Conservation (phyloP, 1,140 invertebrate genomes). For the Plectus sambesii region DNA sequence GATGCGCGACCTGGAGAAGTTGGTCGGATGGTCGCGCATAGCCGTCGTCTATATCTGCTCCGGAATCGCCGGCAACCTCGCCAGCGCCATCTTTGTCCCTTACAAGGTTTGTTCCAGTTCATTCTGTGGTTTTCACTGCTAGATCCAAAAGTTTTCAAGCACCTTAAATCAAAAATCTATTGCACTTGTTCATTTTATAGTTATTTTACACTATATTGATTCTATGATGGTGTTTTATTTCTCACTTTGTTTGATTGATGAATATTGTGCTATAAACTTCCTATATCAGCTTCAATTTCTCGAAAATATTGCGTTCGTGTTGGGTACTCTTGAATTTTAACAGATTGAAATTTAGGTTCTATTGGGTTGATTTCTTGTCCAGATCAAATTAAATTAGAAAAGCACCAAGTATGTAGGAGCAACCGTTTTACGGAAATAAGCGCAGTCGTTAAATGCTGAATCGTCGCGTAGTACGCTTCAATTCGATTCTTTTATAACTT, state of each 20-base stretch:
- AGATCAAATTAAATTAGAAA: too few species aligned
- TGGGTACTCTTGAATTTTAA: too few species aligned
- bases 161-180: conserved; percentile 7
- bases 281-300: too few species aligned
- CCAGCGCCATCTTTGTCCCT: conserved; percentile 92
- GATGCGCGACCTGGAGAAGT: conserved; percentile 90
- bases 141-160: conserved; percentile 8
- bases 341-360: too few species aligned
- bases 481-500: conserved; percentile 11
- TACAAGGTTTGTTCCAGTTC: conserved; percentile 69
- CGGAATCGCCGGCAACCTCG: conserved; percentile 87
- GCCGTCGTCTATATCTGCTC: conserved; percentile 84
- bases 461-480: conserved; percentile 36
- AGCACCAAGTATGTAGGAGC: background rate
- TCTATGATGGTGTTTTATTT: too few species aligned
- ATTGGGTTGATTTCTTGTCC: too few species aligned
- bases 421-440: conserved; percentile 10
- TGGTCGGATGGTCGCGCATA: conserved; percentile 79
- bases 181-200: background rate
- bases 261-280: conserved; percentile 1
- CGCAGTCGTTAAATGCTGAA: background rate
- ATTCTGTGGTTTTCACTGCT: conserved; percentile 1
- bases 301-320: too few species aligned
- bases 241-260: too few species aligned
- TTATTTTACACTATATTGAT: too few species aligned